Percentiles rank a stretch among this genome's conserved stretches.
phyloP scores from a whole-genome alignment of 2,797 vertebrate species.

The Setipinna tenuifilis region DNA sequence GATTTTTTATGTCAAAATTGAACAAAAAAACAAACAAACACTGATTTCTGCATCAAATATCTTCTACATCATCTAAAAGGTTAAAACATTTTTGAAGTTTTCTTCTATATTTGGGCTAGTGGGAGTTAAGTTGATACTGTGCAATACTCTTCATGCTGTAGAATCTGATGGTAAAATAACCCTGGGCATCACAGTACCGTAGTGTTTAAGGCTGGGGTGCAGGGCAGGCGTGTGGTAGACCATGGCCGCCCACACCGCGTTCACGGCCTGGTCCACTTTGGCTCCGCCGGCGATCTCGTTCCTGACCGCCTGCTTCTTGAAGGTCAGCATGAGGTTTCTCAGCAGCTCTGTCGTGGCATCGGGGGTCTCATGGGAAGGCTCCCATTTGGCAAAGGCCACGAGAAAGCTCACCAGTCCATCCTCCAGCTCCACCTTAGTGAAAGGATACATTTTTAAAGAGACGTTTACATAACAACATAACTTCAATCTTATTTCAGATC shows the following conservation, averaged over 20 bases:
- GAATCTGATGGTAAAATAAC: neutral
- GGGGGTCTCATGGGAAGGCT: slow-evolving; percentile 83
- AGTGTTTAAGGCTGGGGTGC: slow-evolving; percentile 83
- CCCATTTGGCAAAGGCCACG: slow-evolving; percentile 89
- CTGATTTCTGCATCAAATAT: too few relatives aligned
- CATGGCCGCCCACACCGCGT: slow-evolving; percentile 95
- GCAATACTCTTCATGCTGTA: too few relatives aligned
- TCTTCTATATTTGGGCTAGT: too few relatives aligned
- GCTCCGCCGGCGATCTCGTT: slow-evolving; percentile 87
- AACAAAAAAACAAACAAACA: too few relatives aligned
- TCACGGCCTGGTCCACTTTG: slow-evolving; percentile 94
- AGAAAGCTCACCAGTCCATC: slow-evolving; percentile 83
- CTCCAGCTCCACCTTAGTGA: slow-evolving; percentile 61
- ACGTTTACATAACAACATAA: too few relatives aligned
- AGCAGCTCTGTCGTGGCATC: slow-evolving; percentile 86
- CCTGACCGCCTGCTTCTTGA: slow-evolving; percentile 87
- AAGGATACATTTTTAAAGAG: neutral
- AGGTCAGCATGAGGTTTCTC: slow-evolving; percentile 84
- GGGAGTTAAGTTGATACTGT: neutral
- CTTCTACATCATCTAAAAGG: too few relatives aligned
- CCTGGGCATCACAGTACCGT: slow-evolving; percentile 77
- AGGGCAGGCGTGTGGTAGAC: slow-evolving; percentile 93
- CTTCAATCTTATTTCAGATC: too few relatives aligned
- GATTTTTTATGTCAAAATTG: too few relatives aligned
- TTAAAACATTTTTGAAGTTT: too few relatives aligned